Base-by-base conservation (phyloP, 1,140 invertebrate genomes). In the Aphelenchoides avenae region DNA sequence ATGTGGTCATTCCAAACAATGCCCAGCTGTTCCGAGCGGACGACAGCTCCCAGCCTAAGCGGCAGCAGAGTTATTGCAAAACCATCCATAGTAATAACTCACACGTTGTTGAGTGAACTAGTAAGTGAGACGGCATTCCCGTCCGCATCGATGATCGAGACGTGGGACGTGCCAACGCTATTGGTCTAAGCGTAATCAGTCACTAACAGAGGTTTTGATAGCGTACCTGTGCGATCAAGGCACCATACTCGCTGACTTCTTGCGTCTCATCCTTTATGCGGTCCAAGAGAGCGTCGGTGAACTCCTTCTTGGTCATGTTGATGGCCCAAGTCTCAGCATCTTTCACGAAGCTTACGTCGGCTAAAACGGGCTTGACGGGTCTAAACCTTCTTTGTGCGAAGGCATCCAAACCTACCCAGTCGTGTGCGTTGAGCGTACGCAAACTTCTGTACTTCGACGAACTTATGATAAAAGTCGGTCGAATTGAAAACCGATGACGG, bases 121-220 rank as follows among this genome's bases (percentile, higher is more conserved):
- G 92, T 96, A 29, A 89, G 84, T 0, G 89, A 85, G 7, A 95
- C 87, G 18, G 91, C 91, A 80, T 92, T 87, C 0, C 93, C 92
- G 78, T 91, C 85, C 0, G 83, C 81, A 3, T 85, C 86, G 33
- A 95, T 77, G 18, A 96, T 83, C 0, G 87, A 87, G 26, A 94
- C 82, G 71, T 96, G 91, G 0, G 90, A 85, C 0, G 91, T 96
- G 15, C 92, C 91, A 52, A 57, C 36, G 31, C 75, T 55, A 13
- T 66, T 53, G n/a, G 39, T 22, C 36, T 56, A 47, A 36, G 26
- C 22, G 30, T 15, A 15, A 46, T 44, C 33, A 57, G 26, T 22
- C 18, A 54, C 5, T 6, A 9, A n/a, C 7, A 6, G 48, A 7
- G 6, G 18, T 49, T 40, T 39, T 49, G 6, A 44, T 18, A 49